These are phyloP conservation scores for Pseudochromis fuscus DNA, from an alignment of 2,797 vertebrate species.

Conservation along the genomic window DNA sequence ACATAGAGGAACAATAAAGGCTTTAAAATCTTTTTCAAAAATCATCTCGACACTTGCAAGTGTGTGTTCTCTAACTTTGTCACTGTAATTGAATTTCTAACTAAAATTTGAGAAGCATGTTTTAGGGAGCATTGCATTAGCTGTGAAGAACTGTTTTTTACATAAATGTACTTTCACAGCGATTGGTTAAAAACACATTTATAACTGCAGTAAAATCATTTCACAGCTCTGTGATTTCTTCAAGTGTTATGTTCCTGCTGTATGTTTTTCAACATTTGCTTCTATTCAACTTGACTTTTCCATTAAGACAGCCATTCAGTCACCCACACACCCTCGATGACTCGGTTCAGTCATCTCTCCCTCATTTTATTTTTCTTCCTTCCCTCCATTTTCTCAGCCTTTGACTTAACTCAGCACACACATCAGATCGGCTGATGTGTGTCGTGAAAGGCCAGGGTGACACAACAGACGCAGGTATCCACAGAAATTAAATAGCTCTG, in stretches of 20 bases:
- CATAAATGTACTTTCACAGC: slow-evolving; percentile 7
- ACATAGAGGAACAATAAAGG: background rate
- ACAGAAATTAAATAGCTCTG: slow-evolving; percentile 25
- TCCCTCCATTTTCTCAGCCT: slow-evolving; percentile 26
- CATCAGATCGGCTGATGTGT: slow-evolving; percentile 15
- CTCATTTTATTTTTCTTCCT: slow-evolving; percentile 17
- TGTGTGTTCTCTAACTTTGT: background rate
- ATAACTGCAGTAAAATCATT: slow-evolving; percentile 19
- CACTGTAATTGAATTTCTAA: background rate
- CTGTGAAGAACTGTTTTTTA: background rate
- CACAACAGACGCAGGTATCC: slow-evolving; percentile 11
- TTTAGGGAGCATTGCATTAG: background rate
- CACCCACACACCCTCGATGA: slow-evolving; percentile 27
- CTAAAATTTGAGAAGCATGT: background rate
- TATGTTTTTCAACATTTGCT: slow-evolving; percentile 26
- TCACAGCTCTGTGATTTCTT: slow-evolving; percentile 35
- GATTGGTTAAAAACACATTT: background rate
- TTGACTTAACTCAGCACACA: slow-evolving; percentile 13
- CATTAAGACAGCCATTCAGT: slow-evolving; percentile 33
- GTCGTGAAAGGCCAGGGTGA: slow-evolving; percentile 12
- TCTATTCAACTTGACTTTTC: slow-evolving; percentile 36
- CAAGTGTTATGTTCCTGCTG: slow-evolving; percentile 11
- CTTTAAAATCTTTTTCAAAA: too few species aligned
- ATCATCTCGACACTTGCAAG: background rate
- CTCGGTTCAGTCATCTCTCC: slow-evolving; percentile 28